phyloP scores from a whole-genome alignment of 2,113 vertebrate genomes.

The Myotis lucifugus region DNA sequence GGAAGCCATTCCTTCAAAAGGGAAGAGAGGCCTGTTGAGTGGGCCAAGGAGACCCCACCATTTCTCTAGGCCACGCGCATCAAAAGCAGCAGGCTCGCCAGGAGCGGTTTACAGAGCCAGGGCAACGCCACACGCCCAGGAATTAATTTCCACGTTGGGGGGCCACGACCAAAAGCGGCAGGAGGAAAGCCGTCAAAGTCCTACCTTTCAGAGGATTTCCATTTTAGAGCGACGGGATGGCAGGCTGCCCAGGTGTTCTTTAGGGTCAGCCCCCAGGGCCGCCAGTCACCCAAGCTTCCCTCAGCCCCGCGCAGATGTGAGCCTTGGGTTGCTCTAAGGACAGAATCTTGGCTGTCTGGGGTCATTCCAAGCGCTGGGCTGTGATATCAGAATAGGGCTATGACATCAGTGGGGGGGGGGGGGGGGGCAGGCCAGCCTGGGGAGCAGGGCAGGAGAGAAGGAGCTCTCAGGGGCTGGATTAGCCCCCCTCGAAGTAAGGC shows the following conservation, averaged over 20 bases:
- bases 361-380: background rate
- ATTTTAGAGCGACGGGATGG: background rate
- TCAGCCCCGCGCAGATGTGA: background rate
- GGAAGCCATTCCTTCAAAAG: background rate
- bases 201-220: constrained; percentile 66
- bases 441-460: background rate
- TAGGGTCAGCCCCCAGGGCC: constrained; percentile 45
- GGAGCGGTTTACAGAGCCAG: background rate
- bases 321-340: background rate
- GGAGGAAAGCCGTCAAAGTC: background rate
- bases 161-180: no score
- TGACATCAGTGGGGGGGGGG: constrained; percentile 39
- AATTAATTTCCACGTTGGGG: background rate
- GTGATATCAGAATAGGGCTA: constrained; percentile 68
- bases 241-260: constrained; percentile 49
- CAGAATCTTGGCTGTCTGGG: constrained; percentile 3
- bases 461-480: no score
- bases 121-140: background rate
- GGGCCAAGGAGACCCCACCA: background rate
- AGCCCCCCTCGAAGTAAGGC: background rate
- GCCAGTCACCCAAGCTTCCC: background rate
- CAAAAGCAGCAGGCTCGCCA: background rate
- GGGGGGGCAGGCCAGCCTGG: background rate
- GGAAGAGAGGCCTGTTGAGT: background rate
- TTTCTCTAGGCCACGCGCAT: background rate